Evolutionary conservation across 2,888 invertebrate genomes (phyloP).

Genomic region (Anthophora plumipes): DNA sequence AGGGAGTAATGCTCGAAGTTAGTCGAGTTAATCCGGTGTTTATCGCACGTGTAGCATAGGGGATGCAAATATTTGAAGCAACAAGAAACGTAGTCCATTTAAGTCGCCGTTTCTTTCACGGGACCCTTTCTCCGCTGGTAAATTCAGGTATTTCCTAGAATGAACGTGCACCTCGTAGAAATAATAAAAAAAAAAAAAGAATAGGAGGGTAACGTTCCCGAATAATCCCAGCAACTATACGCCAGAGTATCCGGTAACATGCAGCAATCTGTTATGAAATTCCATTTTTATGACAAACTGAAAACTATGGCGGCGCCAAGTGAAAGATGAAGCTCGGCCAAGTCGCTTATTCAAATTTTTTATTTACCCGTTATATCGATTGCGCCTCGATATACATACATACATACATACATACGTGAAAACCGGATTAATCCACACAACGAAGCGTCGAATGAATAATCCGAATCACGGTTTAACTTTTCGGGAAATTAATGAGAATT

Average conservation of each 20-base stretch:
- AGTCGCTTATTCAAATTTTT: neutral
- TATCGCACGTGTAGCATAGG: neutral
- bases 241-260: neutral
- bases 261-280: too few species aligned
- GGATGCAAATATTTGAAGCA: too few species aligned
- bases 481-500: conserved; percentile 22
- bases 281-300: neutral
- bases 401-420: neutral
- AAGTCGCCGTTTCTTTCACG: neutral
- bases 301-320: neutral
- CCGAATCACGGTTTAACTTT: neutral
- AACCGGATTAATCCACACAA: neutral
- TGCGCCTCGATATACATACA: too few species aligned
- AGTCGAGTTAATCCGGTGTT: neutral
- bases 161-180: too few species aligned
- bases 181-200: too few species aligned
- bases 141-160: too few species aligned
- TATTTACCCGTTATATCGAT: conserved; percentile 10
- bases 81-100: neutral
- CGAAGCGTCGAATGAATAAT: conserved; percentile 10
- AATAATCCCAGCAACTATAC: conserved; percentile 2
- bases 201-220: neutral
- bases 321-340: neutral
- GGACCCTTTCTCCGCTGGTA: too few species aligned
- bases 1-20: neutral